Evolutionary conservation across 2,113 vertebrate species (phyloP).

Genomic region (Lamprologus ornatipinnis): DNA sequence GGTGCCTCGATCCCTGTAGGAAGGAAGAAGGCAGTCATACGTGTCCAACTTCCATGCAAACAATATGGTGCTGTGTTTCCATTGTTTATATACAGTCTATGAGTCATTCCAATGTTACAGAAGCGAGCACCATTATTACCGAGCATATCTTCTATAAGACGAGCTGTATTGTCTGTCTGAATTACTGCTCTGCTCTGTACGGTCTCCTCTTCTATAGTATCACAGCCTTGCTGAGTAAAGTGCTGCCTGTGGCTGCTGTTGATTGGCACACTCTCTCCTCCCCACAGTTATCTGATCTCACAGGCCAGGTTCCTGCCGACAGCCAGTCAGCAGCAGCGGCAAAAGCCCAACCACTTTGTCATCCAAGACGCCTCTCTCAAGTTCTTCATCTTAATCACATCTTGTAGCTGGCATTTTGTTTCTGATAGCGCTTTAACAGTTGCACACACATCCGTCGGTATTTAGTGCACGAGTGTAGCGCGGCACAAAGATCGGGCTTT

Average conservation of each 20-base stretch:
- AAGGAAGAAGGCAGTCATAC: not conserved
- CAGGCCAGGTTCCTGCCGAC: slow-evolving; percentile 12
- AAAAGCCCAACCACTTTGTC: slow-evolving; percentile 27
- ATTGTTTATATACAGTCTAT: not conserved
- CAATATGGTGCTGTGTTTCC: not conserved
- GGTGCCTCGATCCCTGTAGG: not conserved
- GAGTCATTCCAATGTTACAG: not conserved
- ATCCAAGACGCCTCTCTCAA: slow-evolving; percentile 22
- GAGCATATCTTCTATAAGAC: not conserved
- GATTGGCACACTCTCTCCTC: slow-evolving; percentile 47
- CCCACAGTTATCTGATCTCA: slow-evolving; percentile 48
- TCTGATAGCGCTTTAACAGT: slow-evolving; percentile 12
- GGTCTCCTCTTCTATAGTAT: not conserved
- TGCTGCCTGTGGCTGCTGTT: slow-evolving; percentile 2
- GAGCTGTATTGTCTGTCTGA: not conserved
- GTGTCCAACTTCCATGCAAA: not conserved
- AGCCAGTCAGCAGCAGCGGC: slow-evolving; percentile 33
- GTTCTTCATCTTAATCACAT: slow-evolving; percentile 59
- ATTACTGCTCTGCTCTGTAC: not conserved
- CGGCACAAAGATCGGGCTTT: not conserved
- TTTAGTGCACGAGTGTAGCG: not conserved
- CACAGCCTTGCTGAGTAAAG: not conserved
- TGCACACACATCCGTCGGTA: not conserved
- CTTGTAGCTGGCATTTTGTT: not conserved
- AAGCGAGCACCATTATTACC: not conserved